These are phyloP conservation scores for Drosophila mercatorum DNA, from an alignment of 2,888 invertebrate species.

Conservation along the genomic window DNA sequence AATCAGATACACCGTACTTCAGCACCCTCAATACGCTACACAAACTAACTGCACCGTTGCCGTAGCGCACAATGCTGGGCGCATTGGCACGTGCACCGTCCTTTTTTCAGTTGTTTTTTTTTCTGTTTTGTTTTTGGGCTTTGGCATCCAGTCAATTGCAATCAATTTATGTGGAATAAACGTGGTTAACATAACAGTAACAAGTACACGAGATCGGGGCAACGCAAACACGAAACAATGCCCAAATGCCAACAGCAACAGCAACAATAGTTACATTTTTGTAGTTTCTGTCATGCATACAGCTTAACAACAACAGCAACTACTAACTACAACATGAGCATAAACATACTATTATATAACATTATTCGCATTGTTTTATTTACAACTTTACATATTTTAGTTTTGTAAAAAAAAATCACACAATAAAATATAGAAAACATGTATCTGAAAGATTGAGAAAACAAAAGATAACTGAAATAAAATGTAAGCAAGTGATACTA, in stretches of 20 bases:
- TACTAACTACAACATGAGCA: constrained; percentile 1
- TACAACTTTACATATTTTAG: constrained; percentile 6
- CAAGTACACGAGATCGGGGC: constrained; percentile 42
- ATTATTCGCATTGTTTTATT: constrained; percentile 10
- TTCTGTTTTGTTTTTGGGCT: constrained; percentile 16
- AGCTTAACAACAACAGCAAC: constrained; percentile 1
- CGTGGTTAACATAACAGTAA: constrained; percentile 57
- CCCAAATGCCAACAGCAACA: constrained; percentile 24
- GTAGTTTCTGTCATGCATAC: constrained; percentile 25
- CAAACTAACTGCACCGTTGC: constrained; percentile 39
- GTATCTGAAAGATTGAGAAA: constrained; percentile 6
- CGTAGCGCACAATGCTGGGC: constrained; percentile 42
- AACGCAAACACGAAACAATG: constrained; percentile 34
- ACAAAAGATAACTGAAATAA: background rate
- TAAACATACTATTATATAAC: constrained; percentile 10
- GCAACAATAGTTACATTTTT: constrained; percentile 10
- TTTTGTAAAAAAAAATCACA: background rate
- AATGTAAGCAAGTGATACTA: constrained; percentile 8
- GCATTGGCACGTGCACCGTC: constrained; percentile 52
- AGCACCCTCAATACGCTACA: constrained; percentile 31
- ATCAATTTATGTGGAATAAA: constrained; percentile 68
- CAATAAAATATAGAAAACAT: background rate
- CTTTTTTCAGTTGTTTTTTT: constrained; percentile 10
- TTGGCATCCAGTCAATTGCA: constrained; percentile 57
- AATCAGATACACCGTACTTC: constrained; percentile 22